Evolutionary conservation across 1,140 invertebrate genomes (phyloP), one percentile per base, ranked within the genome.

Genomic region (Neotoxoptera formosana): DNA sequence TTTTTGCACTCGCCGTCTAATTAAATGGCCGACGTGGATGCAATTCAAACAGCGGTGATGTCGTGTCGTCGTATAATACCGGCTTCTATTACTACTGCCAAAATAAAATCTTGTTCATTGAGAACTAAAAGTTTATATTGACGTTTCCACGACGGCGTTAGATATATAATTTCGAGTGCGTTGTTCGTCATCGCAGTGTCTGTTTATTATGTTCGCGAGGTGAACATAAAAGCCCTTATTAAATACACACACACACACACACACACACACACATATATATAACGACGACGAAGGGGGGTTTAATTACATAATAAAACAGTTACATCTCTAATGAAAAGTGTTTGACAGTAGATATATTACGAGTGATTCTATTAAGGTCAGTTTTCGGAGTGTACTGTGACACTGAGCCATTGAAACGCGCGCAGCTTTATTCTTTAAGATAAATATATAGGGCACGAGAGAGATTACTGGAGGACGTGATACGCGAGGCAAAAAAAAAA

Each of bases 321-420:
- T 76, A 76, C 30, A 76, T 76, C 60, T 76, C n/a, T 76, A 76
- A 76, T 76, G 60, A 76, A 76, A 76, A 76, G 60, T 76, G 60
- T 76, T n/a, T 76, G 60, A 17, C 30, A 76, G 60, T 76, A 41
- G 41, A 41, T 41, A 76, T 17, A 76, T 76, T 76, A n/a, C 60
- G 60, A 76, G 60, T 76, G 60, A 76, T 76, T 67, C 11, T 76
- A 76, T 76, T 30, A 76, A 76, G 60, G n/a, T 76, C 60, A 76
- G 60, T 76, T 76, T 76, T n/a, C n/a, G 17, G 60, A 76, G 60
- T 76, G 60, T 76, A 76, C n/a, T 76, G 30, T 76, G 60, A 76
- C 60, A 76, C n/a, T 76, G n/a, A 34, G 60, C 14, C 14, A n/a
- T 76, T 76, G 60, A 76, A 76, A 76, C 14, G 30, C 60, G 30